Evolutionary conservation across 2,888 invertebrate species (phyloP), one percentile per base, ranked within the genome.

Genomic region (Anthrax anthrax): DNA sequence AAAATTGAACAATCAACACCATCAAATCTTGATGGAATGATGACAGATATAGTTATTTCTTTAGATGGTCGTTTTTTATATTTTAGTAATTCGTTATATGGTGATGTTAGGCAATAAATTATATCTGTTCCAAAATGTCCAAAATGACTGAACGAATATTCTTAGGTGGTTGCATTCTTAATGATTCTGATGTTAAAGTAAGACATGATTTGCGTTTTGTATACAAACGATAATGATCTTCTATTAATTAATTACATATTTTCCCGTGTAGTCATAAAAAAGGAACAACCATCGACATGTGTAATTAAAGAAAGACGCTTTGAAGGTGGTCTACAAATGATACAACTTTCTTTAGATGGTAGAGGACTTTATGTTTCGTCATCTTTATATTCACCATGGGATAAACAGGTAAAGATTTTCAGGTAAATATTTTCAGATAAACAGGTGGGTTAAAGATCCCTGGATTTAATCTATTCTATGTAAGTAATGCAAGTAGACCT

Each of bases 261-360:
- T n/a, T 34, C 38, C n/a, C 3, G 6, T 4, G 9, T 18, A 19
- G 23, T 16, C 17, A 34, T 16, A 4, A 32, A 32, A 10, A 41
- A 73, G 72, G 67, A 70, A 41, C 76, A 78, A 55, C 84, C 84
- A 1, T 69, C 79, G 50, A 82, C 84, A 0, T 72, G 84, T 2
- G 71, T 67, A 47, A 65, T 95, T 0, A 87, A 89, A 61, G 89
- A 85, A 1, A 80, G 81, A 51, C 74, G 77, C 37, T 67, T 95
- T 37, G 72, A 81, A 51, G 97, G 94, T 3, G 81, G 84, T 0
- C 89, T 96, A 0, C 97, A 98, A 70, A 98, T 98, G 97, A 65
- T 97, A 51, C 97, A 98, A 64, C 71, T 98, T 2, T 95, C 94
- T 45, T 71, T 97, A 47, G 97, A 98, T 65, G 97, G 97, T 1